Conservation (phyloP, 1,140 invertebrate species). For the Drosophila nigrodunni region DNA sequence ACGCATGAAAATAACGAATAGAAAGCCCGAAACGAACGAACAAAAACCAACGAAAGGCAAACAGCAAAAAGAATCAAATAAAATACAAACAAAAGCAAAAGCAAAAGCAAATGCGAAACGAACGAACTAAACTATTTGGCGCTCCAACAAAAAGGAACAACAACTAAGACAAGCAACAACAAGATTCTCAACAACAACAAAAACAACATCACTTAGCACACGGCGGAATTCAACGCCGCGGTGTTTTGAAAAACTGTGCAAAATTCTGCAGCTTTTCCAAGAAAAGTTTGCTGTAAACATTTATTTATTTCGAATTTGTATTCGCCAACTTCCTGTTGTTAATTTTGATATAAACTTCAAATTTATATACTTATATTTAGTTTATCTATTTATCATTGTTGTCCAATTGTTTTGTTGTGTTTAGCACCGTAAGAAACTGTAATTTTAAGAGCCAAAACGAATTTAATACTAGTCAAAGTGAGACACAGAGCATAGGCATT, state of each 20-base stretch:
- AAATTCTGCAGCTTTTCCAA: slow-evolving; percentile 45
- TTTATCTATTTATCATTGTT: slow-evolving; percentile 56
- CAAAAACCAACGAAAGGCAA: slow-evolving; percentile 52
- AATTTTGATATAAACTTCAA: slow-evolving; percentile 32
- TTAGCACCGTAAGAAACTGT: slow-evolving; percentile 14
- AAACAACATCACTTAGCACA: slow-evolving; percentile 27
- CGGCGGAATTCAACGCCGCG: slow-evolving; percentile 24
- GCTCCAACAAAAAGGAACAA: slow-evolving; percentile 42
- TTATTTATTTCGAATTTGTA: slow-evolving; percentile 34
- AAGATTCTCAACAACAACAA: slow-evolving; percentile 22
- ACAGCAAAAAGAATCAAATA: slow-evolving; percentile 30
- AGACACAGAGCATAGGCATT: slow-evolving; percentile 42
- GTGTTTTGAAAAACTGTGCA: slow-evolving; percentile 8
- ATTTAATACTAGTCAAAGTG: slow-evolving; percentile 69
- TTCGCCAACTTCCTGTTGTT: slow-evolving; percentile 43
- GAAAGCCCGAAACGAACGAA: slow-evolving; percentile 58
- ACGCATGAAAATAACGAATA: slow-evolving; percentile 48
- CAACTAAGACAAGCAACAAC: slow-evolving; percentile 59
- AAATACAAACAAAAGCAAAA: slow-evolving; percentile 6
- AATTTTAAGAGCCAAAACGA: slow-evolving; percentile 36
- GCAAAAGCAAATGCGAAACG: slow-evolving; percentile 58
- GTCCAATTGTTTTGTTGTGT: slow-evolving; percentile 55
- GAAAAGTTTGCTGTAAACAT: slow-evolving; percentile 67
- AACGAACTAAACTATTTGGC: slow-evolving; percentile 68
- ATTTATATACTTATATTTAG: slow-evolving; percentile 26